A percentile compares a stretch with the other conserved stretches of the same genome.
phyloP scores from a whole-genome alignment of 2,113 vertebrate species.

The Mugil cephalus region DNA sequence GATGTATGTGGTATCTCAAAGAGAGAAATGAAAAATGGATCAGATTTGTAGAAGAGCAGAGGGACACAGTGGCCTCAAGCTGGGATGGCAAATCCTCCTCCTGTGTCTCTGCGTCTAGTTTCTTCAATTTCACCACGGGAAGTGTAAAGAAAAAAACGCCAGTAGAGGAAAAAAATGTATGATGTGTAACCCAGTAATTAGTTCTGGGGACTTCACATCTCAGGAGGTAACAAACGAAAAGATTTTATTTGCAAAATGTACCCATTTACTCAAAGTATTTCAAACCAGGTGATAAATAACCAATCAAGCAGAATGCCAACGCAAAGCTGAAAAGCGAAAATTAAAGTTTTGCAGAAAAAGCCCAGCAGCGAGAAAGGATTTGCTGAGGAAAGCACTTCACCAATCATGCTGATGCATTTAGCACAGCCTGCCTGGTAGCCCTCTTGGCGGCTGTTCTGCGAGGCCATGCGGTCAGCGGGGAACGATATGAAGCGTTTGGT shows the following conservation, averaged over 20 bases:
- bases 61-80: constrained; percentile 21
- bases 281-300: constrained; percentile 51
- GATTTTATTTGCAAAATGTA: constrained; percentile 22
- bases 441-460: constrained; percentile 18
- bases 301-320: constrained; percentile 39
- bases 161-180: constrained; percentile 1
- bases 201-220: constrained; percentile 10
- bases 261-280: constrained; percentile 22
- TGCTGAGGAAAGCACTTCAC: constrained; percentile 23
- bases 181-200: neutral
- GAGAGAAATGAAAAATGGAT: constrained; percentile 31
- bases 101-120: constrained; percentile 28
- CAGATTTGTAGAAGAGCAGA: constrained; percentile 21
- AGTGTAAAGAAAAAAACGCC: neutral
- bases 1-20: neutral
- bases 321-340: constrained; percentile 31
- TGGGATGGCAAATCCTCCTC: constrained; percentile 27
- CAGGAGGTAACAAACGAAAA: constrained; percentile 32
- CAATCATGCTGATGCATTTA: constrained; percentile 40
- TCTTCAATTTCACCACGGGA: constrained; percentile 11
- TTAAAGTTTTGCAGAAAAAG: constrained; percentile 22
- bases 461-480: constrained; percentile 53
- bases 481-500: constrained; percentile 63
- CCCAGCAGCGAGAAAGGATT: neutral
- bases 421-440: neutral